These are phyloP conservation scores for Acrobasis repandana DNA, from an alignment of 2,888 invertebrate species.

Conservation along the genomic window DNA sequence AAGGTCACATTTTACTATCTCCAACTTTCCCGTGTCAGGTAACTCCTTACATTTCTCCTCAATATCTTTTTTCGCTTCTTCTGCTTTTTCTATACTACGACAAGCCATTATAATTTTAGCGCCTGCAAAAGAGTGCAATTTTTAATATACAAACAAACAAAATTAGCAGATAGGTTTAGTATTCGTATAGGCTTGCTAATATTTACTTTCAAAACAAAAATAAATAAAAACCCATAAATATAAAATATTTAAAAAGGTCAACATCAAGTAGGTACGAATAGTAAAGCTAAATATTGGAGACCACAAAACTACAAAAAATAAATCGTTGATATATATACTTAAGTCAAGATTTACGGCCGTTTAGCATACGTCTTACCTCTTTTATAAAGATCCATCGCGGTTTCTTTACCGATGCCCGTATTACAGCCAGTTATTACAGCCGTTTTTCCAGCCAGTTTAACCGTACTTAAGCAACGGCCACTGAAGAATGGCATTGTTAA, in stretches of 20 bases:
- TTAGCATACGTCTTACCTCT: conserved; percentile 68
- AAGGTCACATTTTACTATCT: conserved; percentile 82
- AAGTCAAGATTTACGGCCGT: too few relatives aligned
- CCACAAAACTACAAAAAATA: too few relatives aligned
- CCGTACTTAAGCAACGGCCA: conserved; percentile 75
- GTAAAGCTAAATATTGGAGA: too few relatives aligned
- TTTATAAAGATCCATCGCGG: conserved; percentile 73
- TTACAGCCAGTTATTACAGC: conserved; percentile 79
- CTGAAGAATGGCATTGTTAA: conserved; percentile 68
- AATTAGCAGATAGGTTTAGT: too few relatives aligned
- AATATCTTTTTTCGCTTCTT: conserved; percentile 82
- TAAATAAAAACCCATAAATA: too few relatives aligned
- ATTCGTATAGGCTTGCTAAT: too few relatives aligned
- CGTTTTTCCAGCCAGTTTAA: conserved; percentile 80
- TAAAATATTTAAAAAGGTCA: too few relatives aligned
- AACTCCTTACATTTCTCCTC: conserved; percentile 63
- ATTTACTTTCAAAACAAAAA: too few relatives aligned
- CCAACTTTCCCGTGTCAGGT: conserved; percentile 71
- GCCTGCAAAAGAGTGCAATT: conserved; percentile 55
- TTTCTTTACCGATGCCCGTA: conserved; percentile 75
- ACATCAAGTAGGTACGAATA: too few relatives aligned
- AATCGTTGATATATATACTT: too few relatives aligned
- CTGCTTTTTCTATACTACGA: conserved; percentile 77
- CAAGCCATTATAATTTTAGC: conserved; percentile 83
- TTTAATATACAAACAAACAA: background rate